Percentiles rank a stretch among this genome's conserved stretches.
Evolutionary conservation across 2,888 invertebrate genomes (phyloP).

Genomic region (Nephrotoma appendiculata): DNA sequence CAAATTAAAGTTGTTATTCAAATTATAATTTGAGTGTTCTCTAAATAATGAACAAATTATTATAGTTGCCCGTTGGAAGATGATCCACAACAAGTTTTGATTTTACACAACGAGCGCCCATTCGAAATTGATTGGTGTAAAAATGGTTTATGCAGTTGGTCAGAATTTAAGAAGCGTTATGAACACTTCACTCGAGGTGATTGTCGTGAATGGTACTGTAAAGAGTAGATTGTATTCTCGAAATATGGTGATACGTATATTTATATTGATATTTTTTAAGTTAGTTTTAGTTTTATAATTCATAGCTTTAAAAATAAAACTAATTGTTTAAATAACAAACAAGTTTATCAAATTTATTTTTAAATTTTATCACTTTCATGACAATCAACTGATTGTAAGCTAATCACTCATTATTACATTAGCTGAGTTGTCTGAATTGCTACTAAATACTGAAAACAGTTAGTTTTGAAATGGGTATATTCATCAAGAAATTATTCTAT

Average conservation of each 20-base stretch:
- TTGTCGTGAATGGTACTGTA: constrained; percentile 15
- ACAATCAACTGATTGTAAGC: no score
- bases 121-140: constrained; percentile 53
- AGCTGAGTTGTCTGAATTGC: no score
- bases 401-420: no score
- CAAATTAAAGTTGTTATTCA: neutral
- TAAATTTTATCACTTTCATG: no score
- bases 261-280: neutral
- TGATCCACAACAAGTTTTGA: constrained; percentile 43
- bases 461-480: no score
- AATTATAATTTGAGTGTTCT: constrained; percentile 23
- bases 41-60: neutral
- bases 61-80: constrained; percentile 12
- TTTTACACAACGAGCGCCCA: constrained; percentile 57
- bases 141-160: constrained; percentile 67
- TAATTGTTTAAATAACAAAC: neutral
- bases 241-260: neutral
- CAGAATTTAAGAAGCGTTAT: constrained; percentile 44
- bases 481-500: no score
- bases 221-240: neutral
- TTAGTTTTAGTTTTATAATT: neutral
- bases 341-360: neutral
- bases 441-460: no score
- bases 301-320: neutral
- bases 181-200: constrained; percentile 35